Evolutionary conservation across 2,888 invertebrate genomes (phyloP).

Genomic region (Silvanus unidentatus): DNA sequence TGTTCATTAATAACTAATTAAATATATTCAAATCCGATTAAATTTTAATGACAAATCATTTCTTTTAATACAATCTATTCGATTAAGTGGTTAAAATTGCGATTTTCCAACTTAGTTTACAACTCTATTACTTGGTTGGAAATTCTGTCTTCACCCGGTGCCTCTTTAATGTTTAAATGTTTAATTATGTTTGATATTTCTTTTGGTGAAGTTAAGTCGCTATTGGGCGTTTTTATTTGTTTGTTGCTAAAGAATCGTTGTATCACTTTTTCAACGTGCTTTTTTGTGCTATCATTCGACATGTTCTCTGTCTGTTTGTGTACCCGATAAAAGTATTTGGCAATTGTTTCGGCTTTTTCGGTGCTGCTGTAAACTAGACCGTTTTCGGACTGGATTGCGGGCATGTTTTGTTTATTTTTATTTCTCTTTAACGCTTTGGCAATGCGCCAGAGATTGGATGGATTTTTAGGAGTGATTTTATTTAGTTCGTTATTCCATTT

Average conservation of each 20-base stretch:
- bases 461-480: too few species aligned
- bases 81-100: too few species aligned
- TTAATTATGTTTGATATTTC: conserved; percentile 15
- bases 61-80: too few species aligned
- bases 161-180: conserved; percentile 13
- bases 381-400: neutral
- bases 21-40: too few species aligned
- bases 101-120: too few species aligned
- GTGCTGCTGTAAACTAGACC: neutral
- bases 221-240: neutral
- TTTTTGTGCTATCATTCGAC: too few species aligned
- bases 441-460: too few species aligned
- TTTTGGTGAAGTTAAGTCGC: conserved; percentile 5
- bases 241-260: neutral
- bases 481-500: too few species aligned
- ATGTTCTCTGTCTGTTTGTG: too few species aligned
- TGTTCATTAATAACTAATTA: too few species aligned
- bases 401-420: neutral
- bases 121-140: neutral
- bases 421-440: neutral
- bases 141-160: conserved; percentile 17
- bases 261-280: neutral
- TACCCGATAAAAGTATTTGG: neutral
- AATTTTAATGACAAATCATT: too few species aligned
- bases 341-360: conserved; percentile 3